Evolutionary conservation across 1,140 invertebrate genomes (phyloP), one percentile per base, ranked within the genome.

Genomic region (Lepidurus packardi): DNA sequence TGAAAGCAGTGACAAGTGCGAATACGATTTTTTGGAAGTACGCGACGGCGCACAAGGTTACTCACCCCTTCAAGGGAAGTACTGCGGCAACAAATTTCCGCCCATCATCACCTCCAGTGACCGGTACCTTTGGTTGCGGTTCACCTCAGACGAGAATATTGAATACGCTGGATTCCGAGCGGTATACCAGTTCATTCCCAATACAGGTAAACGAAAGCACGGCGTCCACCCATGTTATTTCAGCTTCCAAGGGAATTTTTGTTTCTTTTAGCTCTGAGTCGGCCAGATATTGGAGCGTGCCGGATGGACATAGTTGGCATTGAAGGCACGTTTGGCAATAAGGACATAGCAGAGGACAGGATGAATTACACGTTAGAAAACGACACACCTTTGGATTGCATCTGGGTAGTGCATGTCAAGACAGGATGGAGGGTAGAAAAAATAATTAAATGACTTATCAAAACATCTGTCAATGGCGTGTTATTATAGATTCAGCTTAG

Each of bases 11-110:
- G 85, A 89, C 16, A 88, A 89, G 47, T 96, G 94, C 84, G 88
- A 89, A 84, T 94, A 92, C 85, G 94, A 96, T 85, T 94, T 88
- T 85, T 85, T 96, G 53, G 93, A 95, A 84, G 89, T 94, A 34
- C 87, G 93, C 41, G 93, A 96, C 82, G 94, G 94, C 0, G 89
- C 90, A n/a, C 91, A 94, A 81, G 94, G 93, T 0, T 95, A 92
- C 85, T 93, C 92, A n/a, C 85, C 88, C 9, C 82, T 92, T 74
- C 84, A 89, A 42, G 90, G 89, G 0, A 88, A 87, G 81, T 93
- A 87, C 82, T 96, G 94, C 82, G 94, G 93, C 45, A 87, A 88
- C 24, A 87, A 89, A 76, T 94, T 93, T 83, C 94, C 94, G 8
- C 90, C 90, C 1, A 89, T 91, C 82, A 89, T 95, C 80, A 90